Evolutionary conservation across 2,113 vertebrate genomes (phyloP), one percentile per base, ranked within the genome.

Genomic region (Argyrosomus japonicus): DNA sequence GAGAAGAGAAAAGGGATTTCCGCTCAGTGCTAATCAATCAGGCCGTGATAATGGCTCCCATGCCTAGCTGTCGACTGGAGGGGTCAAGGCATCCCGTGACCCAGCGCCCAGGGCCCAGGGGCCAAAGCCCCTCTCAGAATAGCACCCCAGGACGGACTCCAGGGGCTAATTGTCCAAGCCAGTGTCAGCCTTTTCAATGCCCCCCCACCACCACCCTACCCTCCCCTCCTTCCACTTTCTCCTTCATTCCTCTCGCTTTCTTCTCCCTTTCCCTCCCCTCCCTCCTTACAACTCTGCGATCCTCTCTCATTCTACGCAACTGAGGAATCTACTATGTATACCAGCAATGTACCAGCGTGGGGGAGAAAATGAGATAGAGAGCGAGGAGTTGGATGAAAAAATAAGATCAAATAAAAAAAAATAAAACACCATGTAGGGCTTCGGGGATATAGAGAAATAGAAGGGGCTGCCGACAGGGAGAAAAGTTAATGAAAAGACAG

Each of bases 1-100:
- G 83, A 65, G 83, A 88, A 90, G 89, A 91, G 88, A 94, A 92
- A 93, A 92, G 94, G 92, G 94, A 95, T 95, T 95, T 95, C 95
- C 95, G 93, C 94, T 95, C 86, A 91, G 70, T 92, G 93, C 94
- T 95, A 96, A 96, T 96, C 95, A 95, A 96, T 96, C 95, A 96
- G 95, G 81, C 91, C 81, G 84, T 93, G 93, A 95, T 95, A 96
- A 96, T 95, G 93, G 95, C 90, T 94, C 93, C 93, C 93, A 94
- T 93, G 93, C 94, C 88, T 94, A 89, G 93, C 93, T 93, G 95
- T 93, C 94, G 94, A 95, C 95, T 93, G 88, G 81, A 93, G 81
- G 93, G 95, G 95, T 96, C 95, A 96, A 87, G 93, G 89, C 93
- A 91, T 95, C 94, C 92, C 92, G 82, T 96, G 95, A 95, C 95